Percentiles rank a stretch among this genome's conserved stretches.
phyloP scores from a whole-genome alignment of 2,797 vertebrate species.

The Esox lucius region DNA sequence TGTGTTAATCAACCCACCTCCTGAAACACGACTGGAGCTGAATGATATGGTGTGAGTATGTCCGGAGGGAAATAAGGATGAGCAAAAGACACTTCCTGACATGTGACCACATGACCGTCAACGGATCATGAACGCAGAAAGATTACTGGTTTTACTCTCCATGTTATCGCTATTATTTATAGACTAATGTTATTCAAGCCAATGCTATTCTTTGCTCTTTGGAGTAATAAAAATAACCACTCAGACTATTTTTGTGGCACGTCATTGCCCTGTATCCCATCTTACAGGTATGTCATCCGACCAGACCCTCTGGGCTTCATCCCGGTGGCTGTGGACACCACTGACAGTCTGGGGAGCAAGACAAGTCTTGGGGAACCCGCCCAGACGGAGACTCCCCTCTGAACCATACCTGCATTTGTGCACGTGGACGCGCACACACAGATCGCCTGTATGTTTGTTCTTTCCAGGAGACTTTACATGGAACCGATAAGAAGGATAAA shows the following conservation, averaged over 20 bases:
- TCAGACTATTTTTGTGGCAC: background rate
- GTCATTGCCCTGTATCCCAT: background rate
- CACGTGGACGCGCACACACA: background rate
- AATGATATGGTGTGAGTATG: conserved; percentile 85
- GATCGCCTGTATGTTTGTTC: background rate
- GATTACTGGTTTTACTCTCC: too few species aligned
- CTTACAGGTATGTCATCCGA: conserved; percentile 78
- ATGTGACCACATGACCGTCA: background rate
- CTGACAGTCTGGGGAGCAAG: conserved; percentile 72
- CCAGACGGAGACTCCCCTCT: conserved; percentile 73
- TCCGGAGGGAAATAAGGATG: background rate
- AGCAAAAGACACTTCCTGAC: background rate
- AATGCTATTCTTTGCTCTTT: too few species aligned
- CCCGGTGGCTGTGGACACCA: conserved; percentile 67
- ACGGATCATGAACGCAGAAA: too few species aligned
- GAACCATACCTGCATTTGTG: conserved; percentile 35
- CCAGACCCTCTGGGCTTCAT: conserved; percentile 79
- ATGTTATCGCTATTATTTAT: too few species aligned
- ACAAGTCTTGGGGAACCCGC: conserved; percentile 51
- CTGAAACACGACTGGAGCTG: conserved; percentile 81
- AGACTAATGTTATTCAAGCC: too few species aligned
- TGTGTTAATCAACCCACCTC: conserved; percentile 84
- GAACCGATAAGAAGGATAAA: background rate
- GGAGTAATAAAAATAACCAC: background rate
- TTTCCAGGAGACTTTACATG: background rate